Conservation (phyloP, 2,113 vertebrate species). For the Paracanthobrama guichenoti region DNA sequence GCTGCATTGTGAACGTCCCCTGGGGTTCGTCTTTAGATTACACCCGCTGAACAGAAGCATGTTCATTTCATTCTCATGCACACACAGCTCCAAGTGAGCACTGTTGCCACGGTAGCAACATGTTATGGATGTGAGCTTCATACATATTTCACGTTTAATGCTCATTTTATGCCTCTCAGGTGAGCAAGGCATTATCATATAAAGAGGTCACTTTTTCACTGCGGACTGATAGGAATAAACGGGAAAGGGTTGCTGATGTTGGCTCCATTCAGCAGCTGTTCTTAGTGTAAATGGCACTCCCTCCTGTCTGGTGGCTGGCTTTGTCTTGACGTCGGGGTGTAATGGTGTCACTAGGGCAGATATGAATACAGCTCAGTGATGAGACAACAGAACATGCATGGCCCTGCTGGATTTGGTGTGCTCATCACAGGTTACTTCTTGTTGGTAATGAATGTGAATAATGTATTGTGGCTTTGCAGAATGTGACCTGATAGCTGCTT, state of each 20-base stretch:
- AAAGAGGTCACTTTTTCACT: conserved; percentile 75
- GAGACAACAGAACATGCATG: neutral
- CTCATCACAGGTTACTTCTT: neutral
- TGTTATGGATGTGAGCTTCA: conserved; percentile 72
- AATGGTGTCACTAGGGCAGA: conserved; percentile 42
- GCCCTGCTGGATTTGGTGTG: neutral
- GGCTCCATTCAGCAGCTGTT: conserved; percentile 64
- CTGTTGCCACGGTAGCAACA: conserved; percentile 70
- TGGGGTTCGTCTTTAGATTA: conserved; percentile 39
- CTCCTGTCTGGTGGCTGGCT: conserved; percentile 27
- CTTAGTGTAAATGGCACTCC: conserved; percentile 31
- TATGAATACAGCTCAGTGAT: conserved; percentile 21
- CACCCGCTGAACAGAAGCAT: conserved; percentile 45
- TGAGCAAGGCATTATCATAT: conserved; percentile 78
- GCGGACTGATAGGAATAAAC: conserved; percentile 60
- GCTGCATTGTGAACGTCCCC: neutral
- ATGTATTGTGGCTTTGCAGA: conserved; percentile 5
- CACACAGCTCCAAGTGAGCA: conserved; percentile 54
- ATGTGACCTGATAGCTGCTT: conserved; percentile 13
- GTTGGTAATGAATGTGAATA: neutral
- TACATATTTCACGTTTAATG: conserved; percentile 73
- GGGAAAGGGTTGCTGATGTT: conserved; percentile 66
- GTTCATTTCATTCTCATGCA: conserved; percentile 16
- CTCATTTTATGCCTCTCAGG: conserved; percentile 70
- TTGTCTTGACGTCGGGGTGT: conserved; percentile 18